These are phyloP conservation scores for Muscicapa striata DNA, from an alignment of 2,797 vertebrate species.

Conservation along the genomic window DNA sequence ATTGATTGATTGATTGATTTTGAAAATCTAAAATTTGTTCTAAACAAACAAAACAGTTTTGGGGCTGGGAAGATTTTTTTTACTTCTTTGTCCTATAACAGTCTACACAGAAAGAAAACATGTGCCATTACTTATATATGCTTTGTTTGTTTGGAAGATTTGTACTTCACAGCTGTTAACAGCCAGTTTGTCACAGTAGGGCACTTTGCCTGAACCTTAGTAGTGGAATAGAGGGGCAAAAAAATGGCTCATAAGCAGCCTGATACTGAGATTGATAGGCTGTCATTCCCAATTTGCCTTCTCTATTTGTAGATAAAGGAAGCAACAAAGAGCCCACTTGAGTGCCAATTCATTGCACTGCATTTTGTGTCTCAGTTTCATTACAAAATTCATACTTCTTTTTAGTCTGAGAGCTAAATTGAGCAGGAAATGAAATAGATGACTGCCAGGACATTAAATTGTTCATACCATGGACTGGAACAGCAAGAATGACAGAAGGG, in stretches of 20 bases:
- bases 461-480: background rate
- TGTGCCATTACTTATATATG: background rate
- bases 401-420: background rate
- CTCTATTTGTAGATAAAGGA: background rate
- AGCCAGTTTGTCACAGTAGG: background rate
- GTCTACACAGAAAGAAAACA: background rate
- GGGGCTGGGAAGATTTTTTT: background rate
- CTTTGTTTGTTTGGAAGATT: background rate
- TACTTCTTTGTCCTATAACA: background rate
- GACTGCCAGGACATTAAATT: background rate
- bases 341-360: background rate
- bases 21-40: background rate
- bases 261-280: background rate
- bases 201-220: background rate
- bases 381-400: background rate
- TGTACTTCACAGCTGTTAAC: background rate
- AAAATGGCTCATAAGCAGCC: background rate
- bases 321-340: background rate
- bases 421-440: conserved; percentile 36
- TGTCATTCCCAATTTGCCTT: background rate
- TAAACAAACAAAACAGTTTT: background rate
- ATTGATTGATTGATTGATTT: background rate
- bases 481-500: background rate
- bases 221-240: background rate
- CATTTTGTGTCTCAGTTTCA: background rate